A percentile compares a stretch with the other conserved stretches of the same genome.
phyloP scores from a whole-genome alignment of 1,140 invertebrate genomes.

The Amyelois transitella region DNA sequence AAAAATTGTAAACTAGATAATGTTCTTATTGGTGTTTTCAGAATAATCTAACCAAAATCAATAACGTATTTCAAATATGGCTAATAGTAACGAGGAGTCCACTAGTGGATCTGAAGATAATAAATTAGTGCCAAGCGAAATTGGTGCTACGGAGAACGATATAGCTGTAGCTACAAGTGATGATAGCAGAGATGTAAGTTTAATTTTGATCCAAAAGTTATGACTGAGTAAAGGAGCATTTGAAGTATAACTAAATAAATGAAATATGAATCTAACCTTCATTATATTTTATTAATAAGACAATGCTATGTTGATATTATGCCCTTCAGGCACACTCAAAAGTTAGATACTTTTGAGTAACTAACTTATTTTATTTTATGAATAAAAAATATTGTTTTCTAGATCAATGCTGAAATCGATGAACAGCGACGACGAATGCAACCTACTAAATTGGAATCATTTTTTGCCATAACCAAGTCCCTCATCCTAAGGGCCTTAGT shows the following conservation, averaged over 20 bases:
- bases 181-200: constrained; percentile 38
- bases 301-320: background rate
- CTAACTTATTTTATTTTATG: constrained; percentile 6
- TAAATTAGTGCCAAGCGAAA: constrained; percentile 35
- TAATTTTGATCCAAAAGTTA: background rate
- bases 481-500: constrained; percentile 91
- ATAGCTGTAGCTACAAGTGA: constrained; percentile 15
- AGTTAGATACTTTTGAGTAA: too few relatives aligned
- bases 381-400: constrained; percentile 23
- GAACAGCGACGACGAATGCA: constrained; percentile 69
- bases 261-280: background rate
- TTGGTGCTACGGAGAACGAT: constrained; percentile 17
- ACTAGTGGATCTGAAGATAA: constrained; percentile 20
- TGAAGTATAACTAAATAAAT: background rate
- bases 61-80: constrained; percentile 23
- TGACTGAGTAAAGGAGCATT: background rate
- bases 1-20: background rate
- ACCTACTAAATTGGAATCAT: constrained; percentile 84
- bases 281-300: background rate
- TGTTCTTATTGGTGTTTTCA: background rate
- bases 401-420: constrained; percentile 63
- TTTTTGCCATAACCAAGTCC: constrained; percentile 88
- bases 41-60: background rate
- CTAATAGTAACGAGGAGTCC: constrained; percentile 28
- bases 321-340: too few relatives aligned